Evolutionary conservation across 2,888 invertebrate species (phyloP), one percentile per base, ranked within the genome.

Genomic region (Aphelenchoides bicaudatus): DNA sequence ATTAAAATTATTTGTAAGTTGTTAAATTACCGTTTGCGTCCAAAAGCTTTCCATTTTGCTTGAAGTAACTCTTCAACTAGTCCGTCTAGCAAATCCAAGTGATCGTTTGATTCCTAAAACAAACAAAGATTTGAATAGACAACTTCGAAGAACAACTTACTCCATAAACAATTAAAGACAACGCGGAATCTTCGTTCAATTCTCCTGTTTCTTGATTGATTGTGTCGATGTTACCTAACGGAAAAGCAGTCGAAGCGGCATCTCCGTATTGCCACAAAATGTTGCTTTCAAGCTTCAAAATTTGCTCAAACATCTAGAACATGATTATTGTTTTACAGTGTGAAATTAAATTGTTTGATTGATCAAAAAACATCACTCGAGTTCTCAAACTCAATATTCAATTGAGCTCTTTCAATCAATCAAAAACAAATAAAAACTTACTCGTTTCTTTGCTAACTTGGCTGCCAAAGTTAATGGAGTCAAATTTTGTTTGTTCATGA

Each of bases 21-120:
- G 10, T 8, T 21, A 21, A 19, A 43, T 25, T 21, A 43, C 43
- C 31, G 25, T 64, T 87, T 88, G 81, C 90, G 90, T 1, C 92
- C 91, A 80, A 93, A 96, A 0, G 92, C 89, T 75, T 92, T 90
- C 96, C 96, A 98, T 83, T 98, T 98, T 2, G 92, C 91, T 79
- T 91, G 88, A 10, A 98, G 82, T 16, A 98, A 84, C 80, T 94
- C 91, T 21, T 92, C 89, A 46, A 96, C 82, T 70, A 93, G 87
- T 0, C 94, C 94, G 79, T 94, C 93, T 83, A 96, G 86, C 54
- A 98, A 84, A 72, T 92, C 91, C 72, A 98, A 83, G 82, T 98
- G 96, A 77, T 90, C 91, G 70, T 89, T 87, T 82, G 89, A 90
- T 75, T 91, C 91, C 61, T 61, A 16, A 21, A 57, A 57, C 16